Conservation (phyloP, 2,113 vertebrate genomes). For the Melanerpes aurifrons region DNA sequence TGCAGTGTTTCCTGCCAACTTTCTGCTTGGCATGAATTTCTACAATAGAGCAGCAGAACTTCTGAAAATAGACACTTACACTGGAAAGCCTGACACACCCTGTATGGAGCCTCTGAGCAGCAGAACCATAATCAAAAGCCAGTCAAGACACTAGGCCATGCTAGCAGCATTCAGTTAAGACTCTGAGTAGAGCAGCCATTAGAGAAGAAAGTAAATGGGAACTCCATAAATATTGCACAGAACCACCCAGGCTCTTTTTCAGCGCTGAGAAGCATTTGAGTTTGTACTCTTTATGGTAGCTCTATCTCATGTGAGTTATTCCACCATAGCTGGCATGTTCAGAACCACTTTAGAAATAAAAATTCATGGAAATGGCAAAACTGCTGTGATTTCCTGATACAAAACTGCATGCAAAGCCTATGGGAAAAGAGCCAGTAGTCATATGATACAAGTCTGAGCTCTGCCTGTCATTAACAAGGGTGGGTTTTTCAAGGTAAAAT, state of each 20-base stretch:
- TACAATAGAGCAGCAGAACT: conserved; percentile 21
- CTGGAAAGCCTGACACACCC: conserved; percentile 37
- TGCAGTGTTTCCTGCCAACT: neutral
- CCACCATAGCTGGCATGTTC: neutral
- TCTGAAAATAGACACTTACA: conserved; percentile 54
- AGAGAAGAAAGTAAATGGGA: conserved; percentile 43
- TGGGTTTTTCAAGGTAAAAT: conserved; percentile 38
- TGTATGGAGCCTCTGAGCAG: conserved; percentile 6
- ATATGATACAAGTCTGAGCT: neutral
- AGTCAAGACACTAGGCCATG: neutral
- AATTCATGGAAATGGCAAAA: neutral
- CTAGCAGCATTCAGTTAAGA: neutral
- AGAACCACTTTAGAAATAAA: neutral
- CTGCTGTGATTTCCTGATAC: neutral
- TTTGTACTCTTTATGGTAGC: neutral
- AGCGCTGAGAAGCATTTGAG: neutral
- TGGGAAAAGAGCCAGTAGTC: neutral
- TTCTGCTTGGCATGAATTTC: conserved; percentile 29
- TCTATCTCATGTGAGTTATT: neutral
- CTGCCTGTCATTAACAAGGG: conserved; percentile 51
- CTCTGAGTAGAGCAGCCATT: conserved; percentile 4
- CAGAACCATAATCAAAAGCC: conserved; percentile 32
- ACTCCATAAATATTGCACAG: neutral
- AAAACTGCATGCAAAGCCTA: neutral
- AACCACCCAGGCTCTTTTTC: neutral